These are phyloP conservation scores for Danaus chrysippus DNA, from an alignment of 2,888 invertebrate species.

Conservation along the genomic window DNA sequence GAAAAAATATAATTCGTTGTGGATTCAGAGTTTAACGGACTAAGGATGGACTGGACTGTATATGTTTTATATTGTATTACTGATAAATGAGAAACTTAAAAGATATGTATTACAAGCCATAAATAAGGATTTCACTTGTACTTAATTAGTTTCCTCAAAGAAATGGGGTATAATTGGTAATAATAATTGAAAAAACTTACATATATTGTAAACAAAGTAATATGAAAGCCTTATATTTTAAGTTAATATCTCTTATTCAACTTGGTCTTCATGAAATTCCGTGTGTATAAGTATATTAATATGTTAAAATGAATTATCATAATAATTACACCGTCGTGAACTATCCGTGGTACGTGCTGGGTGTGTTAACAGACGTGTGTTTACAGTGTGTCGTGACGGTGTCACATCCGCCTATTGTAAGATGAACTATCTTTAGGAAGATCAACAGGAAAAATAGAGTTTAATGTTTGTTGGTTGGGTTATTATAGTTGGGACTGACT, in stretches of 20 bases:
- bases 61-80: neutral
- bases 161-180: too few relatives aligned
- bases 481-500: neutral
- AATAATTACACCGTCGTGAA: conserved; percentile 10
- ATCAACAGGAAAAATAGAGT: too few relatives aligned
- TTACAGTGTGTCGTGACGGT: conserved; percentile 37
- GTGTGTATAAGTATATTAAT: conserved; percentile 10
- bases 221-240: too few relatives aligned
- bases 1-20: conserved; percentile 58
- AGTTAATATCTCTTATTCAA: too few relatives aligned
- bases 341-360: conserved; percentile 10
- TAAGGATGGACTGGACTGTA: neutral
- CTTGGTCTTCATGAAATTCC: too few relatives aligned
- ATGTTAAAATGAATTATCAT: conserved; percentile 11
- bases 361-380: conserved; percentile 41
- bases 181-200: too few relatives aligned
- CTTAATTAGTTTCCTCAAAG: too few relatives aligned
- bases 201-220: too few relatives aligned
- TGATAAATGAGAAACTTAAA: too few relatives aligned
- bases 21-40: conserved; percentile 38
- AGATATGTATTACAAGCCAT: too few relatives aligned
- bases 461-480: too few relatives aligned
- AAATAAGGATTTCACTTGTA: too few relatives aligned
- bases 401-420: conserved; percentile 37
- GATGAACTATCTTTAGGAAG: conserved; percentile 2